These are phyloP conservation scores for Spondyliosoma cantharus DNA, from an alignment of 2,797 vertebrate species.

Conservation along the genomic window DNA sequence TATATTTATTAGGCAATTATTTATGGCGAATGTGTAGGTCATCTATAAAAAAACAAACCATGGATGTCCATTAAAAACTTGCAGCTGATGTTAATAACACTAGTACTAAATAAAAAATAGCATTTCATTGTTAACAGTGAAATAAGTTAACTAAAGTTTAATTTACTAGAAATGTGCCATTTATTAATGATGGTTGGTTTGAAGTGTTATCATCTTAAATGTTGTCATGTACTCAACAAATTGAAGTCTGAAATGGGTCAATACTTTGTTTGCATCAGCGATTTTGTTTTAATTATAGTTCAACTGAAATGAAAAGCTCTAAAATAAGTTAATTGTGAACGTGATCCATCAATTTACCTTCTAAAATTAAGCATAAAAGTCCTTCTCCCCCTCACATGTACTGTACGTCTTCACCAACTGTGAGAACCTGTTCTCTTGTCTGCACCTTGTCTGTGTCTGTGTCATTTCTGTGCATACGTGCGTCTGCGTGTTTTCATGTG, in stretches of 20 bases:
- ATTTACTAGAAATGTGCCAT: no score
- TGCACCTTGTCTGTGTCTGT: slow-evolving; percentile 67
- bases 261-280: no score
- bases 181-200: no score
- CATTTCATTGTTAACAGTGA: no score
- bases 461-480: slow-evolving; percentile 51
- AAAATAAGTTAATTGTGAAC: slow-evolving; percentile 8
- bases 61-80: no score
- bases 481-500: slow-evolving; percentile 47
- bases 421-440: slow-evolving; percentile 67
- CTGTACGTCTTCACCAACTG: slow-evolving; percentile 34
- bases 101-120: no score
- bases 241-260: background rate
- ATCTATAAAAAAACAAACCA: no score
- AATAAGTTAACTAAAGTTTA: no score
- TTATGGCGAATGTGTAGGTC: no score
- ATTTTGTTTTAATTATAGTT: slow-evolving; percentile 13
- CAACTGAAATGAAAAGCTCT: background rate
- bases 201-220: no score
- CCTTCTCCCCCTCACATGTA: slow-evolving; percentile 7
- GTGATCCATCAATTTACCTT: slow-evolving; percentile 8
- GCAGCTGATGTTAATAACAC: no score
- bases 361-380: slow-evolving; percentile 29
- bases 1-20: no score
- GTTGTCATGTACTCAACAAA: background rate